Percentiles rank a stretch among this genome's conserved stretches.
Evolutionary conservation across 2,113 vertebrate genomes (phyloP).

Genomic region (Limanda limanda): DNA sequence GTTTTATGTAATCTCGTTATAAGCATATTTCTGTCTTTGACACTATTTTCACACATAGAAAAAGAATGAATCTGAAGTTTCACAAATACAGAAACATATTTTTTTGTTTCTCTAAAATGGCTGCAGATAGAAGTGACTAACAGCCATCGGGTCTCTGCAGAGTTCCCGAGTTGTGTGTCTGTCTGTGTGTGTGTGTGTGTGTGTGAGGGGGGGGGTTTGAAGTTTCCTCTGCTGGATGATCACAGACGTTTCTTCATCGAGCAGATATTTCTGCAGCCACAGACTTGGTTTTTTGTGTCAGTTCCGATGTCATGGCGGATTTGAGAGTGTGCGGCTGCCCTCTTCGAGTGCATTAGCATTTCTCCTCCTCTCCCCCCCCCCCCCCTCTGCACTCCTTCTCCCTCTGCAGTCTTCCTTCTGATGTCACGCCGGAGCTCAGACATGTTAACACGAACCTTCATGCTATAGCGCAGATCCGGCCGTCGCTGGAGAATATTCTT

Average conservation of each 20-base stretch:
- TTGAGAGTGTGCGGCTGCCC: conserved; percentile 62
- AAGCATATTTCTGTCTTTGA: too few relatives aligned
- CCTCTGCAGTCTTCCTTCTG: conserved; percentile 51
- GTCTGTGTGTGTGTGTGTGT: too few relatives aligned
- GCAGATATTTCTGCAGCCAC: conserved; percentile 50
- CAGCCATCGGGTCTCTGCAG: background rate
- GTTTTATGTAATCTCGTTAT: too few relatives aligned
- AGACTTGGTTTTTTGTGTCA: conserved; percentile 58
- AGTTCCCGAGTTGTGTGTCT: too few relatives aligned
- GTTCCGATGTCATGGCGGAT: conserved; percentile 66
- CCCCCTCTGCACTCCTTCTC: conserved; percentile 21
- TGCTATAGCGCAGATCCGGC: conserved; percentile 54
- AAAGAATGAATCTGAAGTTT: too few relatives aligned
- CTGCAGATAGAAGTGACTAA: too few relatives aligned
- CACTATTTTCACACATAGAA: too few relatives aligned
- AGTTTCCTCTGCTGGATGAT: conserved; percentile 28
- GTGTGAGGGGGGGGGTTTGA: conserved; percentile 22
- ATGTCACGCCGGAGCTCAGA: conserved; percentile 64
- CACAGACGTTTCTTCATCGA: conserved; percentile 40
- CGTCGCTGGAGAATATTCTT: conserved; percentile 59
- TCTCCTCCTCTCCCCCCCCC: conserved; percentile 25
- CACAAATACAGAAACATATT: too few relatives aligned
- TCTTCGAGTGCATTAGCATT: conserved; percentile 62
- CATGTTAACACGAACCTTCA: conserved; percentile 68
- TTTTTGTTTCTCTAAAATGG: too few relatives aligned